Base-by-base conservation (phyloP, 2,888 invertebrate genomes). In the Danaus chrysippus region DNA sequence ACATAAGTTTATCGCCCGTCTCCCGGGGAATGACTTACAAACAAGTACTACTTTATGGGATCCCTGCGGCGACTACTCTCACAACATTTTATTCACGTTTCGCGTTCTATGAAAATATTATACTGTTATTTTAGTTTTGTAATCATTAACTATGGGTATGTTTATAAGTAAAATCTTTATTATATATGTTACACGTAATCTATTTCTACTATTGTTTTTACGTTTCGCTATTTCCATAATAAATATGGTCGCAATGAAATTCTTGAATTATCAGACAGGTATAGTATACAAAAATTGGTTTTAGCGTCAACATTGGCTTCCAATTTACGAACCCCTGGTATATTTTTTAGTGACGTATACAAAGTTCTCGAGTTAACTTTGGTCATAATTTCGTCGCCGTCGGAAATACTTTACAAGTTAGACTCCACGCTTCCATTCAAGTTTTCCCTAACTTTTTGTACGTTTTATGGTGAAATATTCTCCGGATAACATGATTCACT, bases 371-470 rank as follows among this genome's bases (percentile, higher is more conserved):
- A 72, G 74, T 75, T 75, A 85, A 86, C 80, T 87, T 84, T 73
- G 68, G 77, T 79, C 85, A 83, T 86, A 87, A 86, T 78, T 86
- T 79, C 77, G 76, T 72, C 77, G 71, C 72, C 72, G 66, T 71
- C 76, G 81, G 81, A 81, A 84, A 80, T 78, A 79, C 80, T 84
- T 81, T 76, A 76, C 81, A 82, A 83, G 79, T 82, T 77, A 75
- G 79, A 79, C 81, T 78, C 70, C 73, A 80, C 81, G 83, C 82
- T 81, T 81, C 79, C 76, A 70, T 70, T 66, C 69, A 77, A 81
- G 76, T 80, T 77, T n/a, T 66, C 57, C 68, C 62, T 65, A 67
- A 75, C 75, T 79, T 82, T 84, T 80, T 81, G 76, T 77, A 76
- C 75, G 73, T 75, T 83, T 63, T 58, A 53, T 12, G 49, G 8